phyloP scores from a whole-genome alignment of 2,113 vertebrate species.

The Eretmodus cyanostictus region DNA sequence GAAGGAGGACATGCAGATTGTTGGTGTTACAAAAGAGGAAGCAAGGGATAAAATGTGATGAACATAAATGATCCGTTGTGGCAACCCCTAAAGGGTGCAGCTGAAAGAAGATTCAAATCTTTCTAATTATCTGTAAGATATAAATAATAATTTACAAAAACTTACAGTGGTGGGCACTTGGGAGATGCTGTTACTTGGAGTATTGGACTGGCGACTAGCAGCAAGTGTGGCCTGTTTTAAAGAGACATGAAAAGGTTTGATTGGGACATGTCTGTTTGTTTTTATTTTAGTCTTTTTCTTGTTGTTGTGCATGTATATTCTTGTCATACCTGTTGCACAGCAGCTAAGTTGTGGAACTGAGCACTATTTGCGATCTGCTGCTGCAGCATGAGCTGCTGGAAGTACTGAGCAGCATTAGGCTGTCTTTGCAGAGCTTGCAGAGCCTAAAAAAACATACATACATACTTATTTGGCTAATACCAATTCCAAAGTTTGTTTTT shows the following conservation, averaged over 20 bases:
- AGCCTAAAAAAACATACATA: constrained; percentile 67
- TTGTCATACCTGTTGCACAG: constrained; percentile 87
- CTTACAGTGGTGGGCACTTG: constrained; percentile 84
- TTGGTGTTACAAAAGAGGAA: background rate
- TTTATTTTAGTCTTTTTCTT: background rate
- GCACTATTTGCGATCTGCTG: constrained; percentile 90
- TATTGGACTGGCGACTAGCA: constrained; percentile 90
- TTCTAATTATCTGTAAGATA: background rate
- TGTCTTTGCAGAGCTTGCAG: constrained; percentile 93
- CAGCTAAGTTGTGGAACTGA: constrained; percentile 93
- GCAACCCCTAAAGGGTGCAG: background rate
- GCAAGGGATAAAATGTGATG: background rate
- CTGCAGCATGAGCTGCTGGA: constrained; percentile 97
- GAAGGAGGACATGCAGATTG: background rate
- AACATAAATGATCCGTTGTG: background rate
- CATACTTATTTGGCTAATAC: background rate
- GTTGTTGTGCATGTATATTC: background rate
- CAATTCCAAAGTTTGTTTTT: background rate
- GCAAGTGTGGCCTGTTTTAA: constrained; percentile 86
- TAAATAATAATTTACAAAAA: constrained; percentile 45
- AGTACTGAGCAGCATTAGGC: constrained; percentile 96
- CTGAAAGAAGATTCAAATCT: background rate
- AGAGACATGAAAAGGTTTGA: background rate
- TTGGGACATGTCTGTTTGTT: background rate
- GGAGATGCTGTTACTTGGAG: constrained; percentile 81